Conservation (phyloP, 1,140 invertebrate species). For the Anthonomus grandis region DNA sequence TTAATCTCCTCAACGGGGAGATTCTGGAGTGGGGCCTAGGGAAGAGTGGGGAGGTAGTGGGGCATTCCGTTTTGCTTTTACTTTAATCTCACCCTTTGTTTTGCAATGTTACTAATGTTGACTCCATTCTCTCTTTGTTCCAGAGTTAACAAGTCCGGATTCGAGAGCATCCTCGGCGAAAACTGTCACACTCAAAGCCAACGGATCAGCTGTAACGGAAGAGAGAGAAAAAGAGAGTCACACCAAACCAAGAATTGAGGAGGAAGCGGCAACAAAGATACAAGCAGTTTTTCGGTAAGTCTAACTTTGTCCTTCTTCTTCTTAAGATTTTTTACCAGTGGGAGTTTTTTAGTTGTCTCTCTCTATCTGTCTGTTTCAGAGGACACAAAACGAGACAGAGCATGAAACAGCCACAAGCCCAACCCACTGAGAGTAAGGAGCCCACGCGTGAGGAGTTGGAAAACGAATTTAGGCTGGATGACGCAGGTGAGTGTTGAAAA, state of each 20-base stretch:
- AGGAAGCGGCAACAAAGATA: conserved; percentile 65
- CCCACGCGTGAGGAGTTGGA: conserved; percentile 69
- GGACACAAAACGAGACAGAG: conserved; percentile 66
- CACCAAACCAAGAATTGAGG: conserved; percentile 23
- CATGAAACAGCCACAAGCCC: conserved; percentile 54
- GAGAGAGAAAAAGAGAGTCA: conserved; percentile 5
- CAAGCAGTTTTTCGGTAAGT: conserved; percentile 61
- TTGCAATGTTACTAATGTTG: no score
- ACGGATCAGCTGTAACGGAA: conserved; percentile 11
- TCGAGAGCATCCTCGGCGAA: no score
- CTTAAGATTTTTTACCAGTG: not conserved
- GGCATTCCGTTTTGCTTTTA: no score
- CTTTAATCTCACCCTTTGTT: no score
- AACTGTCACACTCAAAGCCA: conserved; percentile 32
- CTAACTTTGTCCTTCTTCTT: not conserved
- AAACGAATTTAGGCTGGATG: conserved; percentile 71
- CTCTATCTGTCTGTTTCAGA: conserved; percentile 10
- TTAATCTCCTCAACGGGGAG: no score
- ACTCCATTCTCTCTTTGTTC: no score
- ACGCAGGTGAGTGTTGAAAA: conserved; percentile 62
- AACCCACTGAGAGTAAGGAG: conserved; percentile 51
- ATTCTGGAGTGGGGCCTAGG: no score
- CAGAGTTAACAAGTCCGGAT: no score
- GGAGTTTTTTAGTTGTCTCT: not conserved
- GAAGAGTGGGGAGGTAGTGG: no score